Evolutionary conservation across 2,113 vertebrate genomes (phyloP).

Genomic region (Oostethus manadensis): DNA sequence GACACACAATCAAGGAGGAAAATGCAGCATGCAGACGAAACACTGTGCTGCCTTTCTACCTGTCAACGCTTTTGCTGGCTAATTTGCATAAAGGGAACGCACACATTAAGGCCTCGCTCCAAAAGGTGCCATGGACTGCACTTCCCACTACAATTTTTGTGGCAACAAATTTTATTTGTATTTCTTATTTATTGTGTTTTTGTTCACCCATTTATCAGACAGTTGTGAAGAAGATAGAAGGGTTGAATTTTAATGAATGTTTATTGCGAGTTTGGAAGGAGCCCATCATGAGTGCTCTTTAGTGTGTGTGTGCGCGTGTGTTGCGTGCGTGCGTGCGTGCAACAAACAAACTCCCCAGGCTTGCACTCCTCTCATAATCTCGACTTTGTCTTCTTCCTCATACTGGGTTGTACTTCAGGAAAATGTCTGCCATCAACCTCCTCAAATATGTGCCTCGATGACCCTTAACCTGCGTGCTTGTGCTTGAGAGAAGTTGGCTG

Average conservation of each 20-base stretch:
- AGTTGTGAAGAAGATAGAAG: constrained; percentile 36
- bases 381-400: constrained; percentile 63
- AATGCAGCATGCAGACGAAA: constrained; percentile 14
- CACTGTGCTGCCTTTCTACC: constrained; percentile 26
- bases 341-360: constrained; percentile 30
- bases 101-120: constrained; percentile 36
- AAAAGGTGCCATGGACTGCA: constrained; percentile 50
- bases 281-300: constrained; percentile 32
- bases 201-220: constrained; percentile 53
- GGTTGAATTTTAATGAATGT: constrained; percentile 59
- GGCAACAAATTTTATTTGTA: constrained; percentile 51
- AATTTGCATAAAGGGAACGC: constrained; percentile 28
- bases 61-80: constrained; percentile 19
- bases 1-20: constrained; percentile 43
- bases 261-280: constrained; percentile 52
- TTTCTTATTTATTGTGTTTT: constrained; percentile 65
- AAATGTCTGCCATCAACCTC: constrained; percentile 66
- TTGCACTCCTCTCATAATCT: constrained; percentile 44
- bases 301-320: constrained; percentile 51
- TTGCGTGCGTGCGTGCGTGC: constrained; percentile 49
- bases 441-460: constrained; percentile 73
- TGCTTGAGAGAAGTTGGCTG: constrained; percentile 27
- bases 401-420: constrained; percentile 70
- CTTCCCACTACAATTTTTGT: constrained; percentile 49
- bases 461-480: constrained; percentile 59